A percentile compares a stretch with the other conserved stretches of the same genome.
Conservation (phyloP, 2,113 vertebrate species). For the Raja brachyura region DNA sequence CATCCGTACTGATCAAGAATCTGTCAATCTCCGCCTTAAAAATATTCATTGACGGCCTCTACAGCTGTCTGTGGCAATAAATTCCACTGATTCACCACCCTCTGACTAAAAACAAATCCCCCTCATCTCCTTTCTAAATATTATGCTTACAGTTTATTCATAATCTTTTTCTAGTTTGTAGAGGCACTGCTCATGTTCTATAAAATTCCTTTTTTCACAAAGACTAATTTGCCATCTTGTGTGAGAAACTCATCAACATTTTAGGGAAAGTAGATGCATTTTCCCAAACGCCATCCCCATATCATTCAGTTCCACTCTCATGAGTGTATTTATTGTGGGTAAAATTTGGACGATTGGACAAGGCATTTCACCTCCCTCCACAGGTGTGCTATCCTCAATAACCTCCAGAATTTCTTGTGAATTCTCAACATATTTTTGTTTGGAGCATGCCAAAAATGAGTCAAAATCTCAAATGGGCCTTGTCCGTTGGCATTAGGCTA, state of each 20-base stretch:
- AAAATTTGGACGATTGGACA: too few relatives aligned
- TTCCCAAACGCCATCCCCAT: not conserved
- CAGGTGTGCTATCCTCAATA: not conserved
- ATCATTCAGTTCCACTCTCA: not conserved
- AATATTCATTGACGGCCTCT: too few relatives aligned
- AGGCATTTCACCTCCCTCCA: not conserved
- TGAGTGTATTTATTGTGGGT: not conserved
- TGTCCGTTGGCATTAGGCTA: not conserved
- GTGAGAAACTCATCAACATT: not conserved
- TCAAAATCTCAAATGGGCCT: not conserved
- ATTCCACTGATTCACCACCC: too few relatives aligned
- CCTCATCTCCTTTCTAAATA: not conserved
- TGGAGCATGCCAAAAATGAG: not conserved
- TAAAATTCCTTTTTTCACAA: slow-evolving; percentile 3
- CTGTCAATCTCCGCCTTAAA: too few relatives aligned
- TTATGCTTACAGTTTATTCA: not conserved
- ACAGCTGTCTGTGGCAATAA: too few relatives aligned
- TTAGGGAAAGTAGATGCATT: not conserved
- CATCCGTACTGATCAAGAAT: too few relatives aligned
- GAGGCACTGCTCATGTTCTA: not conserved
- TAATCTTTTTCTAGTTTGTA: not conserved
- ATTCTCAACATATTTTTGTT: not conserved
- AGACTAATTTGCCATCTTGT: not conserved
- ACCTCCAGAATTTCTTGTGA: not conserved
- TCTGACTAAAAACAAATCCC: too few relatives aligned